Percentiles rank a stretch among this genome's conserved stretches.
phyloP scores from a whole-genome alignment of 2,888 invertebrate genomes.

The Microctonus brassicae region DNA sequence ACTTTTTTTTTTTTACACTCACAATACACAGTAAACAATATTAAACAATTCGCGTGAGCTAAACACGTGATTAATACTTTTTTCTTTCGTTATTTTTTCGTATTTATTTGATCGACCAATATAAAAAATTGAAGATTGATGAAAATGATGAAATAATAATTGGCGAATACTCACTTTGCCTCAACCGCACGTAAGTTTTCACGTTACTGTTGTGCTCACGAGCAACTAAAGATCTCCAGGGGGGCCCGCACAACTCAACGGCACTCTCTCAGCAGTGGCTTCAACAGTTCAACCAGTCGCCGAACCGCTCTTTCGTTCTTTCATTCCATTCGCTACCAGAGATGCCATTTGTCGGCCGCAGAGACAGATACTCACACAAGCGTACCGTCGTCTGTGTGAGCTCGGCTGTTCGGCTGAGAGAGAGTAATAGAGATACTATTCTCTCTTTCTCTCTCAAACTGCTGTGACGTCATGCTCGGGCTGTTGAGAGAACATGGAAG shows the following conservation, averaged over 20 bases:
- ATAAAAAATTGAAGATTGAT: not conserved
- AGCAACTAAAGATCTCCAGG: slow-evolving; percentile 35
- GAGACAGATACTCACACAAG: no score
- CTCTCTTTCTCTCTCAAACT: no score
- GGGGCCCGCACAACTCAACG: slow-evolving; percentile 28
- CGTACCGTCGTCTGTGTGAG: no score
- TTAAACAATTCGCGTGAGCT: not conserved
- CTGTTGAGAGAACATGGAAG: no score
- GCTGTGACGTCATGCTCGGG: no score
- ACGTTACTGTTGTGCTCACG: slow-evolving; percentile 45
- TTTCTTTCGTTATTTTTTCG: not conserved
- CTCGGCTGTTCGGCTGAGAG: no score
- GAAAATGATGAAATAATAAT: not conserved
- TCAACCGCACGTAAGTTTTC: slow-evolving; percentile 37
- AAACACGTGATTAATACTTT: no score
- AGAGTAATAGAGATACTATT: no score
- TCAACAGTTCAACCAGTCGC: slow-evolving; percentile 32
- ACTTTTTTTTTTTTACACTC: slow-evolving; percentile 9
- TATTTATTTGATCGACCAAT: no score
- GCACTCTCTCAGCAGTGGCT: slow-evolving; percentile 16
- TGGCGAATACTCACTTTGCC: slow-evolving; percentile 25
- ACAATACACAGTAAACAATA: not conserved
- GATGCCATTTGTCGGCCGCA: no score
- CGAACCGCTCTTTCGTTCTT: slow-evolving; percentile 32
- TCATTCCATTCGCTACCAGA: not conserved